Conservation (phyloP, 2,797 vertebrate species). For the Bradypodion ventrale region DNA sequence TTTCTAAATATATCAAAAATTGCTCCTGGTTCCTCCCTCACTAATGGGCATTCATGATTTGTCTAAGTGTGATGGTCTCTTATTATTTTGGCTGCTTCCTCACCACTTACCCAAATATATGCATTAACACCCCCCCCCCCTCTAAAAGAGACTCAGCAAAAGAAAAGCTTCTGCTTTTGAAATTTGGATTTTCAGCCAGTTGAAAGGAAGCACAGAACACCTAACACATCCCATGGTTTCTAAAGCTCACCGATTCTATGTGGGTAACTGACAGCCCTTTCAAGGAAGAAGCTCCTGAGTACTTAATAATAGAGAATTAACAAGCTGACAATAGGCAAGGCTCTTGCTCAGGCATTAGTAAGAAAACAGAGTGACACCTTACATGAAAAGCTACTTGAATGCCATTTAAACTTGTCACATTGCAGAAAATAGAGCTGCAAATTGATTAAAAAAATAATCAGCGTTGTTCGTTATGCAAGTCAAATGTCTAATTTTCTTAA, state of each 20-base stretch:
- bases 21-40: not conserved
- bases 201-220: slow-evolving; percentile 26
- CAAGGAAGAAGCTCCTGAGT: slow-evolving; percentile 58
- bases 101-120: too few species aligned
- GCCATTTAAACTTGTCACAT: slow-evolving; percentile 73
- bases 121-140: too few species aligned
- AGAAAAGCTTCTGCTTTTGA: slow-evolving; percentile 1
- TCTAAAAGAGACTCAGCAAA: not conserved
- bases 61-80: not conserved
- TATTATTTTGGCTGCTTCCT: too few species aligned
- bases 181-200: not conserved
- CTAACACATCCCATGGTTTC: slow-evolving; percentile 43
- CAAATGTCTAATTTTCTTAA: slow-evolving; percentile 69
- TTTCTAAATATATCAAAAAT: too few species aligned
- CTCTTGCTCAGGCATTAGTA: slow-evolving; percentile 71
- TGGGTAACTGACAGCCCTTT: slow-evolving; percentile 65
- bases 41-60: not conserved
- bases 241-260: slow-evolving; percentile 50
- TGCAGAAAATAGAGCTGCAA: slow-evolving; percentile 71
- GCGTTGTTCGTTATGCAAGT: slow-evolving; percentile 66
- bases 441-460: slow-evolving; percentile 62
- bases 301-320: slow-evolving; percentile 74
- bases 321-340: slow-evolving; percentile 67
- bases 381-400: slow-evolving; percentile 66
- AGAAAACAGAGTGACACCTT: slow-evolving; percentile 74